phyloP scores from a whole-genome alignment of 2,113 vertebrate genomes.

The Perca schrenkii region DNA sequence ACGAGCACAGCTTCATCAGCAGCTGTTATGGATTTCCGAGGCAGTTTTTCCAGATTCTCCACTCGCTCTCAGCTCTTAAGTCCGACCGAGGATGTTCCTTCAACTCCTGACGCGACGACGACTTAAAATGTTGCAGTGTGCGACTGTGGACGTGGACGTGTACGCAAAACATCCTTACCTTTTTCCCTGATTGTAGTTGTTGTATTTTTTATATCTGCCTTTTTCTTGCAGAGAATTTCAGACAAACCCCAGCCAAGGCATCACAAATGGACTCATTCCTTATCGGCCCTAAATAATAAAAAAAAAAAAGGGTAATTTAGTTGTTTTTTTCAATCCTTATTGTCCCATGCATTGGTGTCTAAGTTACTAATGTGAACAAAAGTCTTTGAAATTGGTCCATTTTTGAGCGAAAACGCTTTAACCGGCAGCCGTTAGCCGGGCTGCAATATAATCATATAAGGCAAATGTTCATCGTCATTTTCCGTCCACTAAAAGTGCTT shows the following conservation, averaged over 20 bases:
- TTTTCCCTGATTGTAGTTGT: background rate
- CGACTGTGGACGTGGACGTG: background rate
- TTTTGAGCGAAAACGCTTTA: too few species aligned
- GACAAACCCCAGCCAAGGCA: background rate
- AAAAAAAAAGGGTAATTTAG: too few species aligned
- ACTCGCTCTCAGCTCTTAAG: background rate
- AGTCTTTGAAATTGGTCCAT: too few species aligned
- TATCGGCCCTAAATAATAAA: background rate
- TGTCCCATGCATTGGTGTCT: too few species aligned
- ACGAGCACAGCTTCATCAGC: conserved; percentile 13
- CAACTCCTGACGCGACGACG: background rate
- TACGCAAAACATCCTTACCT: background rate
- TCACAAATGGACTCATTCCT: background rate
- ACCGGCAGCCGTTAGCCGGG: too few species aligned
- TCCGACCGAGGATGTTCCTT: background rate
- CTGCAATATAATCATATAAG: too few species aligned
- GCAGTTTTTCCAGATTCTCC: background rate
- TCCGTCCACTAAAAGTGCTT: too few species aligned
- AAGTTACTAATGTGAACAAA: too few species aligned
- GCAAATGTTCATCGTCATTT: too few species aligned
- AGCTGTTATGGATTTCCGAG: conserved; percentile 16
- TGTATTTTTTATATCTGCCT: background rate
- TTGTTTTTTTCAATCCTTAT: too few species aligned
- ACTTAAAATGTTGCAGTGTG: background rate
- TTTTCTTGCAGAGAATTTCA: conserved; percentile 15